Evolutionary conservation across 2,888 invertebrate genomes (phyloP).

Genomic region (Cosmia pyralina): DNA sequence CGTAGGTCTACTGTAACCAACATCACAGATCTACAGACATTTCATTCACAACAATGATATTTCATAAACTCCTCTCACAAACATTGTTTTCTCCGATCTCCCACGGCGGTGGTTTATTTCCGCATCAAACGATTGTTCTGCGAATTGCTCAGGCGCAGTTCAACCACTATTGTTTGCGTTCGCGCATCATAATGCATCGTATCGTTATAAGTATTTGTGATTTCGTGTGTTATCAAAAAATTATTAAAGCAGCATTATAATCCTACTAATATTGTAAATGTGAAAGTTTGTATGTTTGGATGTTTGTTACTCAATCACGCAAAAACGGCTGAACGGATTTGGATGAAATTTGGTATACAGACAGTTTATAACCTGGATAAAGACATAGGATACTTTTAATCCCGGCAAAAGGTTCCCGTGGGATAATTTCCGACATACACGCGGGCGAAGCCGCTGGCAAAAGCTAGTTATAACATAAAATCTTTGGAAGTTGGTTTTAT

Average conservation of each 20-base stretch:
- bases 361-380: too few relatives aligned
- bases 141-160: constrained; percentile 39
- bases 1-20: constrained; percentile 1
- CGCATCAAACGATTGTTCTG: constrained; percentile 61
- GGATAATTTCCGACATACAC: too few relatives aligned
- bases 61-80: constrained; percentile 40
- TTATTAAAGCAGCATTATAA: neutral
- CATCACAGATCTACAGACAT: constrained; percentile 23
- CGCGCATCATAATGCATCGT: constrained; percentile 35
- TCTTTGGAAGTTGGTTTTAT: neutral
- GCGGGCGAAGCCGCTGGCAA: too few relatives aligned
- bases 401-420: too few relatives aligned
- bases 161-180: constrained; percentile 59
- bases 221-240: constrained; percentile 20
- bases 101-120: constrained; percentile 67
- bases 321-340: too few relatives aligned
- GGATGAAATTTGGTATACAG: too few relatives aligned
- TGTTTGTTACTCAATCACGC: too few relatives aligned
- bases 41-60: constrained; percentile 39
- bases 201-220: constrained; percentile 23
- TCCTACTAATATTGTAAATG: too few relatives aligned
- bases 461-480: neutral
- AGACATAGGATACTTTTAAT: too few relatives aligned
- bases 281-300: too few relatives aligned
- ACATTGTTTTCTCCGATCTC: constrained; percentile 56